A percentile compares a stretch with the other conserved stretches of the same genome.
phyloP scores from a whole-genome alignment of 2,113 vertebrate genomes.

The Edolisoma coerulescens region DNA sequence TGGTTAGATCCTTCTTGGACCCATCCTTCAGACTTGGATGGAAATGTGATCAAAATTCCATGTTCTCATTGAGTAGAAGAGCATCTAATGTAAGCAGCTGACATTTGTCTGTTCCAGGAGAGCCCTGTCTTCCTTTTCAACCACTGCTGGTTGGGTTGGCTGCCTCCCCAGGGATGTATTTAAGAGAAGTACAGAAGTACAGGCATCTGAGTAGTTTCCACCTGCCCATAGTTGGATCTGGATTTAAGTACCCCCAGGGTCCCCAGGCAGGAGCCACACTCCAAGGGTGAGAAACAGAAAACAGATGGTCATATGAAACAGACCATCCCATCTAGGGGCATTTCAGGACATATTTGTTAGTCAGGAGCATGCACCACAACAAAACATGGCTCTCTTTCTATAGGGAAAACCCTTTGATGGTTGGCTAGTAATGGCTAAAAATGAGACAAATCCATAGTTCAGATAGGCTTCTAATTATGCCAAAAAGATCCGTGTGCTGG shows the following conservation, averaged over 20 bases:
- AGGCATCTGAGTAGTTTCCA: not conserved
- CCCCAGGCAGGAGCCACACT: not conserved
- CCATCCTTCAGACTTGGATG: not conserved
- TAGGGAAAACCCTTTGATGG: slow-evolving; percentile 13
- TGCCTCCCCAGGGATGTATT: not conserved
- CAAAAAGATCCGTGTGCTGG: not conserved
- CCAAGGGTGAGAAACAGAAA: not conserved
- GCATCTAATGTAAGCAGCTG: not conserved
- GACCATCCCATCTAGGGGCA: not conserved
- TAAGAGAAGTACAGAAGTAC: not conserved
- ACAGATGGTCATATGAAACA: slow-evolving; percentile 5
- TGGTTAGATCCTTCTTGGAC: not conserved
- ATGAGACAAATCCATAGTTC: not conserved
- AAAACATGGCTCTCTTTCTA: not conserved
- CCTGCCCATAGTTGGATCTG: not conserved
- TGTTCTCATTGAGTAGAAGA: not conserved
- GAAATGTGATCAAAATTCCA: not conserved
- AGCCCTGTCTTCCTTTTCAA: not conserved
- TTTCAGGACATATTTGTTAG: slow-evolving; percentile 3
- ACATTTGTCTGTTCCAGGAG: not conserved
- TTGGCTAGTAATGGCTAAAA: slow-evolving; percentile 23
- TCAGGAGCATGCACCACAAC: not conserved
- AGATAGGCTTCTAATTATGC: not conserved
- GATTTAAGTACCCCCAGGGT: not conserved
- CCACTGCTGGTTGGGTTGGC: not conserved